Evolutionary conservation across 92 coral and sea anemone genomes (phyloP).

Genomic region (Actinernus sp.): DNA sequence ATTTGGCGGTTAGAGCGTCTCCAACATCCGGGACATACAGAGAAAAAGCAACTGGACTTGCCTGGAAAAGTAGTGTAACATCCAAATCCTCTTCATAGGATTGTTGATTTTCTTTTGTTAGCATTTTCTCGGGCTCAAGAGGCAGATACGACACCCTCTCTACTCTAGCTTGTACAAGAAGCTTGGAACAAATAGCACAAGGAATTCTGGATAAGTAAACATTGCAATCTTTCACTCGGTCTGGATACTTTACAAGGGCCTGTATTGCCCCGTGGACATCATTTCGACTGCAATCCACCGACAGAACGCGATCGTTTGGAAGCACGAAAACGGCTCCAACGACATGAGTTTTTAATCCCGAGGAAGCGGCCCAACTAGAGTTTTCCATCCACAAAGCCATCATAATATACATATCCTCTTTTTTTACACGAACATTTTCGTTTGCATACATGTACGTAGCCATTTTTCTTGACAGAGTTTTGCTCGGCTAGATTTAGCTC

Average conservation of each 20-base stretch:
- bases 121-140: conserved; percentile 40
- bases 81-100: conserved; percentile 9
- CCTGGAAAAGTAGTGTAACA: conserved; percentile 23
- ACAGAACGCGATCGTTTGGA: conserved; percentile 37
- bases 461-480: no score
- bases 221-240: conserved; percentile 32
- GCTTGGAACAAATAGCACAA: conserved; percentile 41
- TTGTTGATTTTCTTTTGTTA: no score
- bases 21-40: conserved; percentile 17
- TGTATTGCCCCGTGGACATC: conserved; percentile 38
- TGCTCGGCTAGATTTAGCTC: no score
- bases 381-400: no score
- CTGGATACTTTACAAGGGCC: conserved; percentile 35
- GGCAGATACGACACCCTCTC: conserved; percentile 44
- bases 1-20: no score
- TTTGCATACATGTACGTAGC: no score
- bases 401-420: conserved; percentile 15
- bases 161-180: conserved; percentile 35
- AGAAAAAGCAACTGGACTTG: conserved; percentile 27
- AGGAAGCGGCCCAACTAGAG: no score
- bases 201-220: conserved; percentile 51
- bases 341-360: no score
- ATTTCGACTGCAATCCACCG: conserved; percentile 36
- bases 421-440: neutral
- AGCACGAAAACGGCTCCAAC: conserved; percentile 54